Percentiles rank a stretch among this genome's conserved stretches.
Conservation (phyloP, 2,113 vertebrate species). For the Oceanodroma tethys region DNA sequence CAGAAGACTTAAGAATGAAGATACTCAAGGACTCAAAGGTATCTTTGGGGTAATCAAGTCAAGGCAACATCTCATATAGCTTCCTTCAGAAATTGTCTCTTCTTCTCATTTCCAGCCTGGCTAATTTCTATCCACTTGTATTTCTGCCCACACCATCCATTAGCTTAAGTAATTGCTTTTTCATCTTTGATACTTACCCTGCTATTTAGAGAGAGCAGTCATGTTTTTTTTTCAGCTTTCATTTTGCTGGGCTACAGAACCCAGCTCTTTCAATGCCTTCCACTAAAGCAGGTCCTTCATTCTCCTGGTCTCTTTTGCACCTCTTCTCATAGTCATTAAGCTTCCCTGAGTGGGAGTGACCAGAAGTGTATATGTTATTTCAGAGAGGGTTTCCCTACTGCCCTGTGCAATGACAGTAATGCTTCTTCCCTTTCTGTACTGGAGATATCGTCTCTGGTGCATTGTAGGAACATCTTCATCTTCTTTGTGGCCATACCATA, state of each 20-base stretch:
- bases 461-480: not conserved
- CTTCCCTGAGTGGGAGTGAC: not conserved
- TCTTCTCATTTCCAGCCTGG: not conserved
- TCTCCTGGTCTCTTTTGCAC: not conserved
- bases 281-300: not conserved
- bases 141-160: not conserved
- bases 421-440: not conserved
- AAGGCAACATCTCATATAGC: not conserved
- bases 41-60: not conserved
- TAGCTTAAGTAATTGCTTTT: not conserved
- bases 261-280: not conserved
- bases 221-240: not conserved
- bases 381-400: not conserved
- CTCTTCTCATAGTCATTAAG: not conserved
- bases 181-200: not conserved
- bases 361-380: not conserved
- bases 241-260: not conserved
- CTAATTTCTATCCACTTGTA: not conserved
- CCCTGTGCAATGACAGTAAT: not conserved
- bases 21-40: not conserved
- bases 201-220: not conserved
- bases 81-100: not conserved
- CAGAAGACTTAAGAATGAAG: not conserved
- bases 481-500: not conserved
- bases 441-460: not conserved